phyloP scores from a whole-genome alignment of 1,140 invertebrate genomes.

The Laupala kohalensis region DNA sequence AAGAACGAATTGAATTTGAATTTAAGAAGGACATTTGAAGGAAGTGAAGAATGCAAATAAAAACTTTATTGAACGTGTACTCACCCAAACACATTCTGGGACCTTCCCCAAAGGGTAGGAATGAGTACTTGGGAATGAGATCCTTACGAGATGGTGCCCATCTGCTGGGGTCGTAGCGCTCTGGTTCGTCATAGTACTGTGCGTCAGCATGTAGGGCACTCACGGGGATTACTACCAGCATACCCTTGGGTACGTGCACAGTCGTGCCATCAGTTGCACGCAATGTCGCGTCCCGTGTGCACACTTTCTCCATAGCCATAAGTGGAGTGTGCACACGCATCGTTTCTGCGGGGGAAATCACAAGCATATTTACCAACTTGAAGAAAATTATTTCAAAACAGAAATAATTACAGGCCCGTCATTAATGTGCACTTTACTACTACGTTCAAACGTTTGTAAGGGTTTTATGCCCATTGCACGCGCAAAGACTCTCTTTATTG shows the following conservation, averaged over 20 bases:
- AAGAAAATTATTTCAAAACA: too few relatives aligned
- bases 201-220: slow-evolving; percentile 27
- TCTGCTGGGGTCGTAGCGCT: slow-evolving; percentile 23
- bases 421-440: too few relatives aligned
- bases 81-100: slow-evolving; percentile 42
- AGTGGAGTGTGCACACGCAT: not conserved
- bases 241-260: not conserved
- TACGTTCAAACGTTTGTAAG: too few relatives aligned
- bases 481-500: too few relatives aligned
- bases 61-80: too few relatives aligned
- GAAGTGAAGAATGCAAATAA: too few relatives aligned
- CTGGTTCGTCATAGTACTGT: slow-evolving; percentile 22
- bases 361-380: too few relatives aligned
- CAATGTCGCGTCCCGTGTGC: not conserved
- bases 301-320: not conserved
- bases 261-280: not conserved
- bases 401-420: too few relatives aligned
- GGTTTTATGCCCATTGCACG: too few relatives aligned
- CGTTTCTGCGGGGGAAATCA: too few relatives aligned
- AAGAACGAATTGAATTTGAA: not conserved
- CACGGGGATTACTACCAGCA: slow-evolving; percentile 6
- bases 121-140: slow-evolving; percentile 30
- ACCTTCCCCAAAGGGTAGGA: slow-evolving; percentile 41
- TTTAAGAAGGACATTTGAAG: too few relatives aligned
- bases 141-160: slow-evolving; percentile 28